Percentiles rank a stretch among this genome's conserved stretches.
Evolutionary conservation across 1,140 invertebrate genomes (phyloP).

Genomic region (Delia radicum): DNA sequence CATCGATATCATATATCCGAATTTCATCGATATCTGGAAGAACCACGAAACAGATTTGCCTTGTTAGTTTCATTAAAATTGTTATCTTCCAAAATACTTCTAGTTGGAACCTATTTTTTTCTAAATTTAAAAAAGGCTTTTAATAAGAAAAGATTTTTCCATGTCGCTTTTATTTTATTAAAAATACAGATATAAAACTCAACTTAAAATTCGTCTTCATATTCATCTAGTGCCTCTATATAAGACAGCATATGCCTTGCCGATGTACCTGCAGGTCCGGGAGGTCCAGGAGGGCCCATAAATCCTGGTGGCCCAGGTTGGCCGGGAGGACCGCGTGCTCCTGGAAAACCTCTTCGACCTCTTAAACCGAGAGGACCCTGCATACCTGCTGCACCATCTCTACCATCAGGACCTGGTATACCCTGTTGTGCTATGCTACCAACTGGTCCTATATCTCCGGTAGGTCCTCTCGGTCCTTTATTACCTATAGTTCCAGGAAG

Average conservation of each 20-base stretch:
- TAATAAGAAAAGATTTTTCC: no score
- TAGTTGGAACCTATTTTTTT: no score
- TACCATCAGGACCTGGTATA: conserved; percentile 12
- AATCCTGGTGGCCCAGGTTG: conserved; percentile 17
- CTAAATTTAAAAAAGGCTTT: no score
- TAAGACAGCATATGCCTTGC: neutral
- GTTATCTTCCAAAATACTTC: no score
- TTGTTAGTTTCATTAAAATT: no score
- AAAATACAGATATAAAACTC: no score
- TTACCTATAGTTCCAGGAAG: conserved; percentile 23
- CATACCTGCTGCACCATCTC: neutral
- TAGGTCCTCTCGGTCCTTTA: neutral
- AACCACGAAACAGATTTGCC: no score
- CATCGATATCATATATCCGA: no score
- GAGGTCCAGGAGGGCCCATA: conserved; percentile 26
- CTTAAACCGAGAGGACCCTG: conserved; percentile 17
- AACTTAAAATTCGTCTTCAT: conserved; percentile 10
- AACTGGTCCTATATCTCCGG: conserved; percentile 10
- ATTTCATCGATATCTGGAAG: no score
- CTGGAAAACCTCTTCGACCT: conserved; percentile 25
- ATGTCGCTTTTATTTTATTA: neutral
- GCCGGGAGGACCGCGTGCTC: conserved; percentile 15
- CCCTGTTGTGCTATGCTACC: neutral
- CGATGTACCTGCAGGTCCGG: conserved; percentile 21
- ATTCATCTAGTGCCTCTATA: conserved; percentile 19